Evolutionary conservation across 2,113 vertebrate genomes (phyloP), one percentile per base, ranked within the genome.

Genomic region (Tichodroma muraria): DNA sequence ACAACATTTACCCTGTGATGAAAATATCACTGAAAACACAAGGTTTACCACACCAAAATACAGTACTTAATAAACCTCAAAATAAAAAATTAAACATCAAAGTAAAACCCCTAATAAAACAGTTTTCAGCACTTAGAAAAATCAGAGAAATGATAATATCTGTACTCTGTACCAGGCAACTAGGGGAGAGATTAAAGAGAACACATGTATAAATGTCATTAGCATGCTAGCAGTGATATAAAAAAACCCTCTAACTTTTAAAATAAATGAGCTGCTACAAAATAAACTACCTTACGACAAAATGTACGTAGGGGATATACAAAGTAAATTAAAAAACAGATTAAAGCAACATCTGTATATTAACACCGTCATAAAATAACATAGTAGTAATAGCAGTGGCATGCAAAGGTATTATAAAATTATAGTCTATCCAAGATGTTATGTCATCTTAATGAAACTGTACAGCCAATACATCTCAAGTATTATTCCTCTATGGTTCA

Each of bases 331-430:
- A 95, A 97, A 96, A 97, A 98, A 94, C 83, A 98, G 97, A 98
- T 98, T 98, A 98, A 97, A 91, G 85, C 88, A 97, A 98, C 98
- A 98, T 98, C 97, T 98, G 97, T 97, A 97, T 98, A 98, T 98
- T 98, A 98, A 96, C 95, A 97, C 77, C 17, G 8, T 95, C 97
- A 93, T 97, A 97, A 98, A 98, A 90, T 87, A 93, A 80, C 97
- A 94, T 81, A 91, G 85, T 94, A 96, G 87, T 97, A 97, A 97
- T 97, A 93, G 97, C 84, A 93, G 91, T 91, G 95, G 96, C 71
- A 57, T 96, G 95, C 78, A 95, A 95, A 97, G 95, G 96, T 97
- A 96, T 97, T 97, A 97, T 97, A 97, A 97, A 97, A 97, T 97
- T 96, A 98, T 97, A 96, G 97, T 97, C 96, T 97, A 96, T 72